Evolutionary conservation across 2,888 invertebrate species (phyloP), one percentile per base, ranked within the genome.

Genomic region (Heteromurus nitidus): DNA sequence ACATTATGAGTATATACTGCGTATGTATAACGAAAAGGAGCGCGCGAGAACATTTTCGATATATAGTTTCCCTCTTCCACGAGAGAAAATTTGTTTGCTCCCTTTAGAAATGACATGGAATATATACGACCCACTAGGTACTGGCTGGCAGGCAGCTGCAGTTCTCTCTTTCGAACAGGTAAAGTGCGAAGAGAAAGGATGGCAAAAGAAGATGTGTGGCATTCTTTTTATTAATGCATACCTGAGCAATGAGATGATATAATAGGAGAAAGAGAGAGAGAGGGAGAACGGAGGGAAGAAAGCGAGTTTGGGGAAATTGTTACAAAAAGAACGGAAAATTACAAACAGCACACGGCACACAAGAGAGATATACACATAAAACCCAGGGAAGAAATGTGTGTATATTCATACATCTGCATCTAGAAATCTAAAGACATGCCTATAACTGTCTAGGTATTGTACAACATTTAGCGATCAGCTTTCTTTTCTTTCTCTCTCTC

Each of bases 41-140:
- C 50, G 36, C 24, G n/a, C 50, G 11, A 50, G 55, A 69, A 31
- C 60, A 64, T 24, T 50, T 65, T 70, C 70, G 30, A 75, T 73
- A 72, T 53, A n/a, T n/a, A n/a, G n/a, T n/a, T 47, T 44, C 18
- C 44, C 58, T 77, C 65, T 28, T n/a, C n/a, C n/a, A n/a, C n/a
- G n/a, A n/a, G n/a, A 58, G 58, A 42, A 77, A 77, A 77, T 70
- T 70, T 77, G 77, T 77, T 62, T 62, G 77, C 62, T 69, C 68
- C 69, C 76, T 76, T 69, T 31, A 36, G 76, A 44, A 68, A 77
- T 77, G 77, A 77, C 65, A 75, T 55, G 75, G 47, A 28, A 28
- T 58, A 58, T 50, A 50, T 53, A 53, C 18, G 53, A 53, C 13
- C 44, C 58, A 28, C 5, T 5, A 36, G 58, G 58, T 16, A 16